These are phyloP conservation scores for Eptatretus burgeri DNA, from an alignment of 2,113 vertebrate species.

Conservation along the genomic window DNA sequence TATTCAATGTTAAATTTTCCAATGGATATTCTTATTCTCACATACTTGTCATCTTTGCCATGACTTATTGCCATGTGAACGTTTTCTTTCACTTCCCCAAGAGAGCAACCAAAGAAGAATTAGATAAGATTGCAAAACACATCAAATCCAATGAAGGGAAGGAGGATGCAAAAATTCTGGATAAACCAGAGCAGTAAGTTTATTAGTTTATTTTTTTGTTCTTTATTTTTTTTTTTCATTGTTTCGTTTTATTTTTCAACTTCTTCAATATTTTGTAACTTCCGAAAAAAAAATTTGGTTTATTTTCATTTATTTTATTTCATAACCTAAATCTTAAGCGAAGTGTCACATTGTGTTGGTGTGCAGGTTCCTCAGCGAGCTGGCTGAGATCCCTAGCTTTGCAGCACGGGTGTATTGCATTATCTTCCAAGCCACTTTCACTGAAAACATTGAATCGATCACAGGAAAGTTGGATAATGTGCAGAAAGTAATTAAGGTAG, in stretches of 20 bases:
- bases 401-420: conserved; percentile 75
- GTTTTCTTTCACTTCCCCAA: conserved; percentile 16
- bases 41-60: too few relatives aligned
- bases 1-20: too few relatives aligned
- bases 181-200: conserved; percentile 86
- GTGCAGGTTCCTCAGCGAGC: conserved; percentile 53
- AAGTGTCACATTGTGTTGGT: conserved; percentile 2
- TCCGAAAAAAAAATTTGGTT: too few relatives aligned
- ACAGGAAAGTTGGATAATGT: conserved; percentile 52
- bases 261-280: too few relatives aligned
- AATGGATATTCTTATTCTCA: too few relatives aligned
- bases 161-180: conserved; percentile 41
- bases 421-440: conserved; percentile 66
- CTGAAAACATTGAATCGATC: conserved; percentile 47
- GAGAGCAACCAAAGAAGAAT: conserved; percentile 62
- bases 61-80: too few relatives aligned
- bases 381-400: conserved; percentile 73
- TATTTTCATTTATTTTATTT: too few relatives aligned
- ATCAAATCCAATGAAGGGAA: conserved; percentile 43
- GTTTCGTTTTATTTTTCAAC: too few relatives aligned
- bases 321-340: too few relatives aligned
- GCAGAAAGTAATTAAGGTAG: conserved; percentile 52
- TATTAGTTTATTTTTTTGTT: too few relatives aligned
- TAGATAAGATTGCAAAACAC: conserved; percentile 58
- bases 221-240: too few relatives aligned